Base-by-base conservation (phyloP, 2,797 vertebrate genomes). In the Spinus pinus region DNA sequence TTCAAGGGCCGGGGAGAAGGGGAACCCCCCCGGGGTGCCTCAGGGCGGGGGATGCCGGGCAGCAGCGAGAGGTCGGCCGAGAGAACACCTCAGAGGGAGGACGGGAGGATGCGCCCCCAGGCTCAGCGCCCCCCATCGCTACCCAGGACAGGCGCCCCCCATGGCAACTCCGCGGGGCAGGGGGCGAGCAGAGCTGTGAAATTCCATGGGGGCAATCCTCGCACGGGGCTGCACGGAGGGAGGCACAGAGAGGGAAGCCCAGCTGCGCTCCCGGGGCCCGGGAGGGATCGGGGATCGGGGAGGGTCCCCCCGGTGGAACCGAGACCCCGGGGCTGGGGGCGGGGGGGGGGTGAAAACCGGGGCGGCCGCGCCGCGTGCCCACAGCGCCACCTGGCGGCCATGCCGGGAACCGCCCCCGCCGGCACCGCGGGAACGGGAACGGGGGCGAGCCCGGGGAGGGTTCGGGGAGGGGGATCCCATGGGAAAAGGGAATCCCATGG, bases 351-450 rank as follows among this genome's bases (percentile, higher is more conserved):
- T n/a, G n/a, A n/a, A 10, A 17, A 6, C 4, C 6, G n/a, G n/a
- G 22, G 10, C 57, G n/a, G 42, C 25, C 18, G 31, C 61, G 83
- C 75, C 71, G 78, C 47, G 94, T 82, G 57, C 51, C n/a, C 35
- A 89, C 18, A 77, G 86, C 81, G 82, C 70, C 93, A 81, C 82
- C 93, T 87, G 91, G 82, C 58, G 95, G 88, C n/a, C 33, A 0
- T 5, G 0, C 1, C 2, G 6, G 50, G 47, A 33, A 6, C 23
- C 0, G 62, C 60, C 18, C 12, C 50, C n/a, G 6, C 24, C 11
- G 19, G 44, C 23, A 3, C 22, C 13, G 22, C 14, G 8, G 53
- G 21, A 33, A 24, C 54, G 13, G 39, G 35, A 25, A 9, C 22
- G 47, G 37, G 47, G 18, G 25, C 15, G 28, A 30, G 50, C 11